A percentile compares a stretch with the other conserved stretches of the same genome.
These are phyloP conservation scores for Seriola aureovittata DNA, from an alignment of 2,113 vertebrate species.

Conservation along the genomic window DNA sequence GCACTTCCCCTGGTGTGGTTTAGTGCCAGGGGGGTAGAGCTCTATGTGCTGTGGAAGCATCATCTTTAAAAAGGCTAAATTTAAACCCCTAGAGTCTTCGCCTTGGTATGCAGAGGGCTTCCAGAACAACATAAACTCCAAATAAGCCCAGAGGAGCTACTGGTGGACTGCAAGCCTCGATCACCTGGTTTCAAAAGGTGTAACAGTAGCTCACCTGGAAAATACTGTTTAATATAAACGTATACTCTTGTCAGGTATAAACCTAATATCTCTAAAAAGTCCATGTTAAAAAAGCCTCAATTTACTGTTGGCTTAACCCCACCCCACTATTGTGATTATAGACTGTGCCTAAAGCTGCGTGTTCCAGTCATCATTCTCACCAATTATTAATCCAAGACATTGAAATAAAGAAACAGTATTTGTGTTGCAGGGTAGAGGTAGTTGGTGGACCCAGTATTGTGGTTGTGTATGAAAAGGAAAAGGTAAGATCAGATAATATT, in stretches of 20 bases:
- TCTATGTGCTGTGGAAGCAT: slow-evolving; percentile 83
- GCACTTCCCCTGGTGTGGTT: slow-evolving; percentile 62
- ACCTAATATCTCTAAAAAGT: neutral
- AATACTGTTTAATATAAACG: neutral
- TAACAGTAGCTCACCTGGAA: slow-evolving; percentile 47
- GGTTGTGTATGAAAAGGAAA: neutral
- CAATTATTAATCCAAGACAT: neutral
- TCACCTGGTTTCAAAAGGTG: slow-evolving; percentile 55
- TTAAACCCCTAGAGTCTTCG: slow-evolving; percentile 80
- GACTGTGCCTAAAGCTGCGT: neutral
- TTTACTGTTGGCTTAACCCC: neutral
- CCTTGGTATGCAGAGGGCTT: slow-evolving; percentile 80
- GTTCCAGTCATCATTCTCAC: neutral
- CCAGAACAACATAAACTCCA: slow-evolving; percentile 85
- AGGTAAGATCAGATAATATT: neutral
- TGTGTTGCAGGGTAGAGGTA: neutral
- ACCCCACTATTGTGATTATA: neutral
- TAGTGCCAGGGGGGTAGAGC: slow-evolving; percentile 73
- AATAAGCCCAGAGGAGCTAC: slow-evolving; percentile 78
- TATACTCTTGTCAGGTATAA: neutral
- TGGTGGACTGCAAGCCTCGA: neutral
- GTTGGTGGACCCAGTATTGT: neutral
- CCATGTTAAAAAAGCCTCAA: neutral
- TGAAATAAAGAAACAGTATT: neutral
- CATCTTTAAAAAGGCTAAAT: slow-evolving; percentile 87